Evolutionary conservation across 2,888 invertebrate species (phyloP).

Genomic region (Xanthia icteritia): DNA sequence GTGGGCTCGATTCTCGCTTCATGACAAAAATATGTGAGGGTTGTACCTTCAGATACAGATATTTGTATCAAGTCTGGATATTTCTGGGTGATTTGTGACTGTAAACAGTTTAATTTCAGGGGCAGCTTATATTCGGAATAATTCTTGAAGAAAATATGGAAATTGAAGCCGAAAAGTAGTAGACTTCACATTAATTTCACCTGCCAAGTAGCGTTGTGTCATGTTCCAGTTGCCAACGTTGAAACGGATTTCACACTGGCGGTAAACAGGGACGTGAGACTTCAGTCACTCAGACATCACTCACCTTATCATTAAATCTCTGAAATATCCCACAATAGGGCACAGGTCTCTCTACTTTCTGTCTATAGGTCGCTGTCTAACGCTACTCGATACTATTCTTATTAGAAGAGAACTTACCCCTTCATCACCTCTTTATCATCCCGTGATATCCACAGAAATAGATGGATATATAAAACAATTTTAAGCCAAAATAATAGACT

Average conservation of each 20-base stretch:
- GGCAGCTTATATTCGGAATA: constrained; percentile 1
- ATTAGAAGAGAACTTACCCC: not conserved
- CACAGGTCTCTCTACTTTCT: not conserved
- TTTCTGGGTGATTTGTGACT: constrained; percentile 24
- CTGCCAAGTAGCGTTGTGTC: not conserved
- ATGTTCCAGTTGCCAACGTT: not conserved
- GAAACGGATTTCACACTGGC: not conserved
- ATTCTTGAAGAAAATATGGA: not conserved
- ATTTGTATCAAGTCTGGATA: constrained; percentile 13
- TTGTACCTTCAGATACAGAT: constrained; percentile 12
- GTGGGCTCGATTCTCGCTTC: constrained; percentile 39
- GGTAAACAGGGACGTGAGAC: not conserved
- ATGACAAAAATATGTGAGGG: constrained; percentile 9
- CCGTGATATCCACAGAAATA: not conserved
- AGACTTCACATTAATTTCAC: not conserved
- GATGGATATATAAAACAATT: not conserved
- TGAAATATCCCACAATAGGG: not conserved
- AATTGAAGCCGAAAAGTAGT: not conserved
- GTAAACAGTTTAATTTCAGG: constrained; percentile 9
- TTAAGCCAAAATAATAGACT: too few species aligned
- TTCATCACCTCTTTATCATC: not conserved
- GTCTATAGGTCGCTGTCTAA: not conserved
- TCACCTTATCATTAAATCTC: not conserved
- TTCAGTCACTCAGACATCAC: not conserved
- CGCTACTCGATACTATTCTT: not conserved